phyloP scores from a whole-genome alignment of 1,140 invertebrate species.

The Gerris buenoi region DNA sequence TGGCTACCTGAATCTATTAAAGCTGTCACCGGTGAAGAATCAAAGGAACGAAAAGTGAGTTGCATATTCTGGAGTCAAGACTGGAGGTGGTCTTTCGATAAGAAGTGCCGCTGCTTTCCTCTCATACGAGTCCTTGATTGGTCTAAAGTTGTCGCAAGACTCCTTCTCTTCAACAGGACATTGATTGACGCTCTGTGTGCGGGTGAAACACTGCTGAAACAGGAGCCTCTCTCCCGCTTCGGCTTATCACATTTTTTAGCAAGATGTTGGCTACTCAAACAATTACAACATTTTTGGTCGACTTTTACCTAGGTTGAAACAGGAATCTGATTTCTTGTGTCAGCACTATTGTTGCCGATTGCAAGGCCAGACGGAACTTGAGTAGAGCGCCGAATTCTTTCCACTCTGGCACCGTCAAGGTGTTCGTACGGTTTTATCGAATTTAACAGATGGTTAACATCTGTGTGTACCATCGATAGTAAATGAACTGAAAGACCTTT shows the following conservation, averaged over 20 bases:
- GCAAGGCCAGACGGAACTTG: not conserved
- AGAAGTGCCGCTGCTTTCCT: not conserved
- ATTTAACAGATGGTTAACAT: not conserved
- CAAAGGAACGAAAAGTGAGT: not conserved
- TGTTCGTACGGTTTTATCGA: not conserved
- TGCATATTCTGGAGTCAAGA: not conserved
- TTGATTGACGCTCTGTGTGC: no score
- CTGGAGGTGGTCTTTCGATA: not conserved
- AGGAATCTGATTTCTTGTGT: not conserved
- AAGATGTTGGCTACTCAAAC: not conserved
- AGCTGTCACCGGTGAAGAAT: not conserved
- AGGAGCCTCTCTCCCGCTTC: not conserved
- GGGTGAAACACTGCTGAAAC: not conserved
- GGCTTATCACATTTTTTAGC: not conserved
- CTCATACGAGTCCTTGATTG: not conserved
- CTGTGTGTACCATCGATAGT: not conserved
- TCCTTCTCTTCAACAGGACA: not conserved
- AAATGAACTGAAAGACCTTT: not conserved
- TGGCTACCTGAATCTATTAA: not conserved
- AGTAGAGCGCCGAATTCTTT: not conserved
- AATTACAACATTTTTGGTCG: not conserved
- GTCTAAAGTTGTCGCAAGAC: constrained; percentile 4
- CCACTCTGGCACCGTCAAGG: not conserved
- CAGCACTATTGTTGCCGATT: no score
- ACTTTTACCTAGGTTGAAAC: not conserved